phyloP scores from a whole-genome alignment of 2,888 invertebrate genomes.

The Plemyria rubiginata region DNA sequence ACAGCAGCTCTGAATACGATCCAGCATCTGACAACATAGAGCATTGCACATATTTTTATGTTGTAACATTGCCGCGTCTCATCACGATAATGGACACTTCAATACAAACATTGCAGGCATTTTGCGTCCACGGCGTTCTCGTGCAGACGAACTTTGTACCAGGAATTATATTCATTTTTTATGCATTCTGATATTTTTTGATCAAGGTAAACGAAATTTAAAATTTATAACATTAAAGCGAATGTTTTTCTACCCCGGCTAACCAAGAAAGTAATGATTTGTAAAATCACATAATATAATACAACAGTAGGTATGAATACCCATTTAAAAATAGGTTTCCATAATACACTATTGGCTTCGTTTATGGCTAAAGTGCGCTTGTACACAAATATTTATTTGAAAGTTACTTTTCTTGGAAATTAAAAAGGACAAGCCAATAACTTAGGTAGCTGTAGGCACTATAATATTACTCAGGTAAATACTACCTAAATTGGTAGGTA shows the following conservation, averaged over 20 bases:
- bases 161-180: conserved; percentile 10
- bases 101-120: conserved; percentile 57
- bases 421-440: background rate
- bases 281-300: too few relatives aligned
- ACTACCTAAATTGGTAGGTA: too few relatives aligned
- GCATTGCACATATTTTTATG: conserved; percentile 50
- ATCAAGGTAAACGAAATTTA: conserved; percentile 16
- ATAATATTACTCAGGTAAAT: background rate
- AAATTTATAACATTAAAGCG: background rate
- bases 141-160: conserved; percentile 27
- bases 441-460: background rate
- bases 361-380: too few relatives aligned
- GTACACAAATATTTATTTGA: too few relatives aligned
- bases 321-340: too few relatives aligned
- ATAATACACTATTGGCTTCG: too few relatives aligned
- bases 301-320: too few relatives aligned
- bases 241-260: background rate
- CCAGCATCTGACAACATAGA: conserved; percentile 23
- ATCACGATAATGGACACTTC: conserved; percentile 72
- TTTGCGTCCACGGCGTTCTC: conserved; percentile 47
- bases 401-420: background rate
- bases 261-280: too few relatives aligned
- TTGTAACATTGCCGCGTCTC: conserved; percentile 55
- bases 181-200: conserved; percentile 27
- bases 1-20: conserved; percentile 12